phyloP scores from a whole-genome alignment of 2,113 vertebrate genomes.

The Psophia crepitans region DNA sequence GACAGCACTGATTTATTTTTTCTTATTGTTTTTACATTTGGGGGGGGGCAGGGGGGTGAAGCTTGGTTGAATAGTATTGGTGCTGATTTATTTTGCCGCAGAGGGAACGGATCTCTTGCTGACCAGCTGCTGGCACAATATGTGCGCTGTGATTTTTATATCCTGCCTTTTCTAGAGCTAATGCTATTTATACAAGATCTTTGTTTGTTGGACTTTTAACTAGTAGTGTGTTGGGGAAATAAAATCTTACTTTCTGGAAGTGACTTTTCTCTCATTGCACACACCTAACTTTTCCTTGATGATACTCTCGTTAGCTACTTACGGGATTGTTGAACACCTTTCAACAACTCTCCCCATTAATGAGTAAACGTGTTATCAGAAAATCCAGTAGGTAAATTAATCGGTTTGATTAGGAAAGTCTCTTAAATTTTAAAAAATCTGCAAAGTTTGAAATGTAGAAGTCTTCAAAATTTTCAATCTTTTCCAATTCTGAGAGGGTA shows the following conservation, averaged over 20 bases:
- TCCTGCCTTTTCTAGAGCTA: neutral
- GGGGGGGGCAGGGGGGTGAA: no score
- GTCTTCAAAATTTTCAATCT: neutral
- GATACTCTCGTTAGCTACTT: neutral
- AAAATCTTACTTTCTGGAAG: neutral
- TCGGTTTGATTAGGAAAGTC: neutral
- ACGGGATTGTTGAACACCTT: neutral
- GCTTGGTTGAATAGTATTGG: neutral
- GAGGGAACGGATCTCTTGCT: neutral
- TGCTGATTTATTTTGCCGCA: neutral
- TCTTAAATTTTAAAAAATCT: neutral
- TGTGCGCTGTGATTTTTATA: neutral
- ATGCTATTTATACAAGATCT: neutral
- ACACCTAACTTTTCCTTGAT: neutral
- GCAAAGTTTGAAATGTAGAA: neutral
- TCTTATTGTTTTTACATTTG: neutral
- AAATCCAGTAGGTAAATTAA: no score
- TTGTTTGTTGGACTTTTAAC: neutral
- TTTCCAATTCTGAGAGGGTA: neutral
- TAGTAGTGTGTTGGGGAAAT: neutral
- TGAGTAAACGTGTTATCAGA: neutral
- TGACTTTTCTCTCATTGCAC: neutral
- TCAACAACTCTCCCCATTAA: neutral
- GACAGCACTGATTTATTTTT: neutral
- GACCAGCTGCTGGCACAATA: neutral